Evolutionary conservation across 2,888 invertebrate species (phyloP).

Genomic region (Lasioglossum oenotherae): DNA sequence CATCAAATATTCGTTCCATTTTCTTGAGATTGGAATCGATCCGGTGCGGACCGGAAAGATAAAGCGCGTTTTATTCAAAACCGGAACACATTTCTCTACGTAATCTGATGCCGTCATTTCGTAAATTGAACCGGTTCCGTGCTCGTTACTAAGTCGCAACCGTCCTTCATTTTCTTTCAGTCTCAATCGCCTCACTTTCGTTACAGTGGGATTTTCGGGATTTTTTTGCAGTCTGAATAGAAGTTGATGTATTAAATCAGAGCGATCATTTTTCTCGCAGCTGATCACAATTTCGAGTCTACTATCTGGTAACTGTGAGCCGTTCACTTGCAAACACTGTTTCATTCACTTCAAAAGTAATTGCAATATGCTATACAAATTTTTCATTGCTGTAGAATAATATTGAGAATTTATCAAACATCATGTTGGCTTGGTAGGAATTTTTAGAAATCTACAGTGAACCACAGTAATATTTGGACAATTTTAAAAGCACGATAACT

Average conservation of each 20-base stretch:
- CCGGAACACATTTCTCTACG: conserved; percentile 9
- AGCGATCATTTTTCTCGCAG: background rate
- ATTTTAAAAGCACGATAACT: too few species aligned
- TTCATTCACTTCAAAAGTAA: background rate
- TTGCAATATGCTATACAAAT: too few species aligned
- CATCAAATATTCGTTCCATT: conserved; percentile 15
- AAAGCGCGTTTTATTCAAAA: conserved; percentile 16
- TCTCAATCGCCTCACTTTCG: background rate
- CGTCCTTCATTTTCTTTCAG: conserved; percentile 11
- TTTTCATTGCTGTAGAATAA: too few species aligned
- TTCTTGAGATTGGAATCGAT: conserved; percentile 19
- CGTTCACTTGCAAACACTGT: background rate
- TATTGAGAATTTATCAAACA: too few species aligned
- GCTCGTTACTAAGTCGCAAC: conserved; percentile 2
- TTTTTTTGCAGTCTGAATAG: background rate
- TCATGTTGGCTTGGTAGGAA: too few species aligned
- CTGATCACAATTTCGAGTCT: background rate
- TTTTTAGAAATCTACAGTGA: too few species aligned
- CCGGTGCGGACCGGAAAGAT: conserved; percentile 9
- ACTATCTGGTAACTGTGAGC: background rate
- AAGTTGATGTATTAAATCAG: background rate
- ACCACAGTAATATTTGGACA: too few species aligned
- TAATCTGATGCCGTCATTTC: conserved; percentile 15
- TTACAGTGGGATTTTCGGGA: background rate
- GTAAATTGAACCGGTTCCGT: background rate